phyloP scores from a whole-genome alignment of 2,797 vertebrate species.

The Eulemur mongoz region DNA sequence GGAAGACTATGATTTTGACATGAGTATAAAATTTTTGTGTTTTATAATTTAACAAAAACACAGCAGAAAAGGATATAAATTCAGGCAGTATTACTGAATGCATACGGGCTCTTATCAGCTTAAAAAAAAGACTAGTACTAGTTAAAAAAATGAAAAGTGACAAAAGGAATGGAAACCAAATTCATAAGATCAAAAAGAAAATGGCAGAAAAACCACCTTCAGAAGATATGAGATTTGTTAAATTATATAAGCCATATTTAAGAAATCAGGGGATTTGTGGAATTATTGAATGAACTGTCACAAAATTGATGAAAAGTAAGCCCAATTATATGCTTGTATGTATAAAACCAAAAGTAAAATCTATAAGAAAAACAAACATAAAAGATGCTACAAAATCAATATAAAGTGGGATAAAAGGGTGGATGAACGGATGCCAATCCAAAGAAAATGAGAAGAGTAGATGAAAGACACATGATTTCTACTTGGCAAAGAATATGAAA shows the following conservation, averaged over 20 bases:
- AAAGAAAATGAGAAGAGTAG: not conserved
- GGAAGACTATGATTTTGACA: not conserved
- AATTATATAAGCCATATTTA: not conserved
- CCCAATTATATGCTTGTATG: not conserved
- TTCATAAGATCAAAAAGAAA: not conserved
- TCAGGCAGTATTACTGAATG: not conserved
- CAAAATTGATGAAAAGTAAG: not conserved
- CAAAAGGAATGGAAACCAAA: not conserved
- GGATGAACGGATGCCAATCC: not conserved
- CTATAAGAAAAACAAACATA: not conserved
- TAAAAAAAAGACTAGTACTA: not conserved
- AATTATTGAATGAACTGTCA: not conserved
- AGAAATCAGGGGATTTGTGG: not conserved
- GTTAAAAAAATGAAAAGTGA: not conserved
- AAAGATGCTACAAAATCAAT: not conserved
- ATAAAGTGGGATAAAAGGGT: not conserved
- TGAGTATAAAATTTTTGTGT: not conserved
- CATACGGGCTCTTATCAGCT: not conserved
- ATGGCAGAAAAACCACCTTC: not conserved
- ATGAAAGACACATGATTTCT: not conserved
- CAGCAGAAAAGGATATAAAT: not conserved
- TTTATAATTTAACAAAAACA: not conserved
- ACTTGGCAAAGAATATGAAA: not conserved
- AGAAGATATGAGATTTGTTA: not conserved
- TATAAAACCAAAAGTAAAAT: not conserved